phyloP scores from a whole-genome alignment of 2,113 vertebrate species.

The Azemiops feae region DNA sequence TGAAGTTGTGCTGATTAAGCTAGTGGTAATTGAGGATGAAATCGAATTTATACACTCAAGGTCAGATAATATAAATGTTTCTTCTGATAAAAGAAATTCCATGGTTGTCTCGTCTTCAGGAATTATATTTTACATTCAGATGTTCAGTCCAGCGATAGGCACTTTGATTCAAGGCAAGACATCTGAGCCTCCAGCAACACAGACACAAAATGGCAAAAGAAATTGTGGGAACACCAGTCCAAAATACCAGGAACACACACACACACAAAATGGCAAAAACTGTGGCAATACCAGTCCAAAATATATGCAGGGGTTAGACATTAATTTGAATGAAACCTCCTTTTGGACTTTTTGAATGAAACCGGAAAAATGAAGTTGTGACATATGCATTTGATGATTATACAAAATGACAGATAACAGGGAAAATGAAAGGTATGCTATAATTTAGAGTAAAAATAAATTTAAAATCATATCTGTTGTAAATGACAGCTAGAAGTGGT shows the following conservation, averaged over 20 bases:
- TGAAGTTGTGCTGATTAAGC: not conserved
- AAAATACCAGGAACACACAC: not conserved
- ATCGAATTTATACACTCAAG: not conserved
- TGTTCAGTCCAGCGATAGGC: not conserved
- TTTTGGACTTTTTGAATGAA: not conserved
- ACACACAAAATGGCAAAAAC: not conserved
- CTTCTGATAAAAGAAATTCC: not conserved
- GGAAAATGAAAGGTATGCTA: not conserved
- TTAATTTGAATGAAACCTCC: not conserved
- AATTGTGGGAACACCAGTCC: not conserved
- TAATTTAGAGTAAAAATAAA: not conserved
- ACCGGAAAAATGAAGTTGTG: not conserved
- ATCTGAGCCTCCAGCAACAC: not conserved
- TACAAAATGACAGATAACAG: not conserved
- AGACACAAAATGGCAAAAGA: not conserved
- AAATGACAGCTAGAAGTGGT: not conserved
- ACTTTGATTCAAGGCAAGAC: not conserved
- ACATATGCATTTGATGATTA: not conserved
- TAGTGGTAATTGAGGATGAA: slow-evolving; percentile 8
- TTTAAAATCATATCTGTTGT: not conserved
- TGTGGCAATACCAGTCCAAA: not conserved
- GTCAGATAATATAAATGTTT: not conserved
- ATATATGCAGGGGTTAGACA: not conserved
- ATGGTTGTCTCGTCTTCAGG: not conserved
- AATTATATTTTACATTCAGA: not conserved